A percentile compares a stretch with the other conserved stretches of the same genome.
Conservation (phyloP, 2,888 invertebrate species). For the Euphydryas editha region DNA sequence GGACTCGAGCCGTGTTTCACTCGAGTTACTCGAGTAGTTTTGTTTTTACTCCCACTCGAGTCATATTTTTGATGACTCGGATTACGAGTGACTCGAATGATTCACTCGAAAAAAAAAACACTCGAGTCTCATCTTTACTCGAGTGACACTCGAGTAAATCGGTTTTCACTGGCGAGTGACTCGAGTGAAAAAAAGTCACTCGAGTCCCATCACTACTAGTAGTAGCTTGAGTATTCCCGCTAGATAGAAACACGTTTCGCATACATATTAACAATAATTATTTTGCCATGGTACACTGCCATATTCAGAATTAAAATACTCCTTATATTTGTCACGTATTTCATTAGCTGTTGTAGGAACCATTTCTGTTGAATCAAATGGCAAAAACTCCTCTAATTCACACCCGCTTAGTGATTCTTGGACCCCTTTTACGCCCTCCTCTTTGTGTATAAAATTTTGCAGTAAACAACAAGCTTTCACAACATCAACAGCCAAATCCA, state of each 20-base stretch:
- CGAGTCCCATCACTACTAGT: constrained; percentile 20
- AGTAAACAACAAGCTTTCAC: constrained; percentile 16
- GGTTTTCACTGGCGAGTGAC: constrained; percentile 29
- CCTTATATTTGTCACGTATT: constrained; percentile 14
- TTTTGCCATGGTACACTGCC: constrained; percentile 8
- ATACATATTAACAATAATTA: constrained; percentile 3
- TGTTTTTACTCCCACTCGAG: constrained; percentile 14
- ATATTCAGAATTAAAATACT: constrained; percentile 17
- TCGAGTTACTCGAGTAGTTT: constrained; percentile 16
- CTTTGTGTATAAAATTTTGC: constrained; percentile 19
- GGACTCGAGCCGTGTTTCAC: constrained; percentile 24
- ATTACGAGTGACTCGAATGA: constrained; percentile 23
- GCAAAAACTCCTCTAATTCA: constrained; percentile 17
- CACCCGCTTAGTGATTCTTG: constrained; percentile 8
- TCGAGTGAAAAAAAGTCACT: constrained; percentile 30
- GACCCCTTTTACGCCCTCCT: constrained; percentile 12
- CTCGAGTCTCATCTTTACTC: constrained; percentile 20
- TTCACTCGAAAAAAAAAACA: constrained; percentile 19
- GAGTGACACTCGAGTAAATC: constrained; percentile 27
- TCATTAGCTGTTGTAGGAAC: constrained; percentile 17
- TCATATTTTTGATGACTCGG: constrained; percentile 19
- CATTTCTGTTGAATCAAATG: constrained; percentile 16
- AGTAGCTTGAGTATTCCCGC: constrained; percentile 17
- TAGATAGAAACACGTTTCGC: constrained; percentile 10
- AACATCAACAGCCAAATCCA: constrained; percentile 19